Conservation (phyloP, 2,888 invertebrate genomes). For the Drosophila demipolita region DNA sequence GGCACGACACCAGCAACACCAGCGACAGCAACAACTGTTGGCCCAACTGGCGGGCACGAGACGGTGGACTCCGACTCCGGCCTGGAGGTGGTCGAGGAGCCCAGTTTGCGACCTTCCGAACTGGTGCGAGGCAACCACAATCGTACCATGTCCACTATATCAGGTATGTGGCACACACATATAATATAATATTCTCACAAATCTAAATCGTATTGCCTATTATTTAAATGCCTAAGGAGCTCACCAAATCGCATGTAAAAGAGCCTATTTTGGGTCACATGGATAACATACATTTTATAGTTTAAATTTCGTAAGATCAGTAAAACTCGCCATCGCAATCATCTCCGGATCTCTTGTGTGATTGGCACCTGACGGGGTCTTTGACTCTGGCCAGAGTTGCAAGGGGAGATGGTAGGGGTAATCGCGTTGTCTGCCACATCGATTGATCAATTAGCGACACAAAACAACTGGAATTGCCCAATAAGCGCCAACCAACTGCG, state of each 20-base stretch:
- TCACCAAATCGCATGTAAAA: slow-evolving; percentile 11
- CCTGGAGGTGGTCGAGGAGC: slow-evolving; percentile 88
- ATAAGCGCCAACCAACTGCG: background rate
- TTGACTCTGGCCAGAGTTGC: slow-evolving; percentile 12
- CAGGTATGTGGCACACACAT: slow-evolving; percentile 83
- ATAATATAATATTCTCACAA: background rate
- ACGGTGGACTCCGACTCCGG: slow-evolving; percentile 85
- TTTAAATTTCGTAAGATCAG: slow-evolving; percentile 10
- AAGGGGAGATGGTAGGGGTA: background rate
- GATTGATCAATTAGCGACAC: slow-evolving; percentile 48
- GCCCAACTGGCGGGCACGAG: slow-evolving; percentile 29
- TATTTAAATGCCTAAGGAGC: background rate
- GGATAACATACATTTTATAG: background rate
- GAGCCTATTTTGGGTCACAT: background rate
- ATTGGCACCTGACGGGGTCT: slow-evolving; percentile 15
- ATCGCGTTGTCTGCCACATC: slow-evolving; percentile 1
- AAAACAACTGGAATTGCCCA: slow-evolving; percentile 22
- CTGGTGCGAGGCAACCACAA: slow-evolving; percentile 87
- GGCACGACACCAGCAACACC: slow-evolving; percentile 12
- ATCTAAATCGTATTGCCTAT: background rate
- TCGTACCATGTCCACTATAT: slow-evolving; percentile 87
- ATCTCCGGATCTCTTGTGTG: too few species aligned
- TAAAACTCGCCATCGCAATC: slow-evolving; percentile 15
- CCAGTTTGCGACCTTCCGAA: slow-evolving; percentile 89
- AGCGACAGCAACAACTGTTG: slow-evolving; percentile 9